Conservation (phyloP, 2,113 vertebrate genomes). For the Choloepus hoffmanni region DNA sequence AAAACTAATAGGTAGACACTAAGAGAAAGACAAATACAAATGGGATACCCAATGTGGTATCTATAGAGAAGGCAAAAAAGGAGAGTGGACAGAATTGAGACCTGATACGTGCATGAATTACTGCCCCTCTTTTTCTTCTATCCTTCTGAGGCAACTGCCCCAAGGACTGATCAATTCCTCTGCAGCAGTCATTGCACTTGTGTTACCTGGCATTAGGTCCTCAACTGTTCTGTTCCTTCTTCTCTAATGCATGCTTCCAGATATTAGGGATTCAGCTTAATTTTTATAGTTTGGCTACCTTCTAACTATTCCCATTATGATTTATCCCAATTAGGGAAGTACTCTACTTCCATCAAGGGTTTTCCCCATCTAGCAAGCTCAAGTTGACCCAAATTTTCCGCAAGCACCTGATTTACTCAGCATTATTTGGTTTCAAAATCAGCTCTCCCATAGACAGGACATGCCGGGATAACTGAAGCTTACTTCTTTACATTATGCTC, state of each 20-base stretch:
- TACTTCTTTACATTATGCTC: background rate
- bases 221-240: background rate
- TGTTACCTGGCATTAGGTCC: background rate
- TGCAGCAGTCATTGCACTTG: background rate
- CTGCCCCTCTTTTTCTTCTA: background rate
- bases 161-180: background rate
- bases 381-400: background rate
- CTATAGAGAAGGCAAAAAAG: background rate
- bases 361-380: background rate
- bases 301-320: background rate
- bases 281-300: background rate
- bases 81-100: background rate
- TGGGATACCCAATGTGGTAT: constrained; percentile 7
- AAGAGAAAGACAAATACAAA: background rate
- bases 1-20: background rate
- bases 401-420: background rate
- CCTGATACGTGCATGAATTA: background rate
- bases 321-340: background rate
- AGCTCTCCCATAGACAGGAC: background rate
- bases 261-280: background rate
- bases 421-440: background rate
- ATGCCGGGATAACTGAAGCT: background rate
- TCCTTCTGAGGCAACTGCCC: background rate
- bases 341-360: background rate
- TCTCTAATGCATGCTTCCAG: background rate